Conservation (phyloP, 2,797 vertebrate genomes). For the Cetoscarus ocellatus region DNA sequence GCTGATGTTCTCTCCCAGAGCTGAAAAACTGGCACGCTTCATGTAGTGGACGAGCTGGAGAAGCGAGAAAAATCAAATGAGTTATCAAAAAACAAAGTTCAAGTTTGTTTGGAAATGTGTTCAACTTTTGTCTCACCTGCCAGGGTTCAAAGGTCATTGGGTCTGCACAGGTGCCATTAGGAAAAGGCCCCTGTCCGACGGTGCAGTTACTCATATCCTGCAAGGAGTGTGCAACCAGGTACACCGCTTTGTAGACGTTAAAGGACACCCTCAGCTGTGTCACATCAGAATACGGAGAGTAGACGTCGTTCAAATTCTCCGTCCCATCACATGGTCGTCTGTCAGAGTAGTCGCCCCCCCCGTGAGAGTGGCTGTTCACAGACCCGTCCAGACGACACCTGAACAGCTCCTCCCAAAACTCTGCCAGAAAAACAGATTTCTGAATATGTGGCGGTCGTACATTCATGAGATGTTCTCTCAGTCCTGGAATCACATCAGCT, state of each 20-base stretch:
- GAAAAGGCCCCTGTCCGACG: slow-evolving; percentile 73
- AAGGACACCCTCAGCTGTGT: slow-evolving; percentile 83
- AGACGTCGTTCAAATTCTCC: slow-evolving; percentile 68
- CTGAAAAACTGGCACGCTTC: slow-evolving; percentile 76
- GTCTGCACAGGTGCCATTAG: slow-evolving; percentile 72
- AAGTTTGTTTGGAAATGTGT: neutral
- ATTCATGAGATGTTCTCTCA: slow-evolving; percentile 78
- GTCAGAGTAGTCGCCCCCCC: neutral
- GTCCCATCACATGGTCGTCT: slow-evolving; percentile 65
- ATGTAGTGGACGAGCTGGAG: slow-evolving; percentile 80
- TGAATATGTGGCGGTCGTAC: slow-evolving; percentile 43
- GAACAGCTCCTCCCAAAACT: slow-evolving; percentile 81
- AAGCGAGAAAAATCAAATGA: neutral
- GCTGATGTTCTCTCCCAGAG: slow-evolving; percentile 72
- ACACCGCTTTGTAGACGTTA: slow-evolving; percentile 84
- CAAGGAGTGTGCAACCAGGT: slow-evolving; percentile 81
- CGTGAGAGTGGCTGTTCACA: slow-evolving; percentile 67
- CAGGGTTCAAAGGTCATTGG: slow-evolving; percentile 63
- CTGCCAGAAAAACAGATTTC: slow-evolving; percentile 65
- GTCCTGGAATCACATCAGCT: slow-evolving; percentile 76
- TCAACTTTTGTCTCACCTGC: slow-evolving; percentile 68
- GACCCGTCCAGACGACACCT: slow-evolving; percentile 74
- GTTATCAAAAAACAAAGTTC: neutral
- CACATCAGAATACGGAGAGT: slow-evolving; percentile 76
- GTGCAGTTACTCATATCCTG: slow-evolving; percentile 76